Evolutionary conservation across 2,113 vertebrate species (phyloP).

Genomic region (Ivindomyrus marchei): DNA sequence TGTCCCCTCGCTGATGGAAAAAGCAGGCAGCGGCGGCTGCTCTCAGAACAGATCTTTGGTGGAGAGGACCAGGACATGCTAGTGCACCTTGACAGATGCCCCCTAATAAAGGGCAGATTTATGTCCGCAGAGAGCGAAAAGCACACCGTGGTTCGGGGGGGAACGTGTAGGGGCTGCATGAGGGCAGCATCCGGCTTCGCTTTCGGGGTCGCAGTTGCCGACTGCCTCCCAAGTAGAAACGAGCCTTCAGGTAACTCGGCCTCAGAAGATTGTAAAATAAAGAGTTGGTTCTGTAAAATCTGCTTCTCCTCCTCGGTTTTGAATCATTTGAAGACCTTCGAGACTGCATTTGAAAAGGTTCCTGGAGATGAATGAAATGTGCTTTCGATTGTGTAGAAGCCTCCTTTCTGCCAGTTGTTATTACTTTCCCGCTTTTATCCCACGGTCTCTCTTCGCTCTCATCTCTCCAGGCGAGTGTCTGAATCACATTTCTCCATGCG

Average conservation of each 20-base stretch:
- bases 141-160: conserved; percentile 38
- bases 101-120: conserved; percentile 64
- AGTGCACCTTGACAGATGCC: conserved; percentile 37
- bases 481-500: neutral
- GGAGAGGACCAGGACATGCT: conserved; percentile 48
- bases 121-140: conserved; percentile 47
- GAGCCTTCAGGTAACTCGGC: conserved; percentile 43
- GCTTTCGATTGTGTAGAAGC: neutral
- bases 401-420: neutral
- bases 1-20: conserved; percentile 51
- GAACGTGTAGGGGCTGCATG: conserved; percentile 46
- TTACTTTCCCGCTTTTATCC: neutral
- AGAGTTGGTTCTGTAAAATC: conserved; percentile 32
- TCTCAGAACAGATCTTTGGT: conserved; percentile 61
- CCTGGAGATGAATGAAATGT: conserved; percentile 28
- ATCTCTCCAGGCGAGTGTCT: conserved; percentile 2
- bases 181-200: conserved; percentile 57
- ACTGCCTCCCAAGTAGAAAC: conserved; percentile 47
- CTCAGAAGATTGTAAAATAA: conserved; percentile 28
- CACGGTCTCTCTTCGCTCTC: neutral
- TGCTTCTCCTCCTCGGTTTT: conserved; percentile 28
- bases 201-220: conserved; percentile 45
- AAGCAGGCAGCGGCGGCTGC: conserved; percentile 51
- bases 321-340: neutral
- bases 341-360: neutral